phyloP scores from a whole-genome alignment of 2,113 vertebrate species.

The Atherinomorus stipes region DNA sequence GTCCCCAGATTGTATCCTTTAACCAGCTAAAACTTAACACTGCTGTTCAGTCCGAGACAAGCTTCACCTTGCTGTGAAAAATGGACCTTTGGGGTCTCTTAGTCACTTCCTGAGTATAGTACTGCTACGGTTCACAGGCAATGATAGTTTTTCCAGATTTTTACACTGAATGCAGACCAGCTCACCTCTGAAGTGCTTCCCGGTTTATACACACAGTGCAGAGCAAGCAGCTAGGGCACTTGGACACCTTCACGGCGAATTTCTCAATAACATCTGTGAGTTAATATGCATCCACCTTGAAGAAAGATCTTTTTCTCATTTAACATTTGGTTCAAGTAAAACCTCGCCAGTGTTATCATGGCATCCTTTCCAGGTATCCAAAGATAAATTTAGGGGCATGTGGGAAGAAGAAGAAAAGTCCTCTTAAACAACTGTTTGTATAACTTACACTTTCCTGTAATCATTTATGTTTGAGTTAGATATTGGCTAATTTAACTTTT shows the following conservation, averaged over 20 bases:
- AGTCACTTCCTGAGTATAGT: slow-evolving; percentile 50
- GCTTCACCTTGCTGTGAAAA: slow-evolving; percentile 46
- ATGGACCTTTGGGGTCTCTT: slow-evolving; percentile 29
- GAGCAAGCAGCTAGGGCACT: slow-evolving; percentile 39
- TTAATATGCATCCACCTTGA: not conserved
- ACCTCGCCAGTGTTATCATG: not conserved
- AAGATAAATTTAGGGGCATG: not conserved
- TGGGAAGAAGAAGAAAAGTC: not conserved
- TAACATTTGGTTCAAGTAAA: not conserved
- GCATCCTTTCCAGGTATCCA: not conserved
- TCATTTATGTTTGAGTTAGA: too few relatives aligned
- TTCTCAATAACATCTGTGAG: slow-evolving; percentile 35
- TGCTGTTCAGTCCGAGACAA: not conserved
- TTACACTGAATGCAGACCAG: slow-evolving; percentile 45
- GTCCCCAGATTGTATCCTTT: not conserved
- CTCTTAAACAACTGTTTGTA: not conserved
- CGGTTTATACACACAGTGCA: slow-evolving; percentile 46
- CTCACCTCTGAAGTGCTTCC: slow-evolving; percentile 56
- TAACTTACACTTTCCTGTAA: not conserved
- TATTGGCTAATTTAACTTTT: not conserved
- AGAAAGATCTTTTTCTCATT: not conserved
- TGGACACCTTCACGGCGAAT: slow-evolving; percentile 27
- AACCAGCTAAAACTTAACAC: not conserved
- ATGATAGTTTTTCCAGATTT: slow-evolving; percentile 77
- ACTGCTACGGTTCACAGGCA: slow-evolving; percentile 31